Evolutionary conservation across 2,113 vertebrate species (phyloP).

Genomic region (Deroptyus accipitrinus): DNA sequence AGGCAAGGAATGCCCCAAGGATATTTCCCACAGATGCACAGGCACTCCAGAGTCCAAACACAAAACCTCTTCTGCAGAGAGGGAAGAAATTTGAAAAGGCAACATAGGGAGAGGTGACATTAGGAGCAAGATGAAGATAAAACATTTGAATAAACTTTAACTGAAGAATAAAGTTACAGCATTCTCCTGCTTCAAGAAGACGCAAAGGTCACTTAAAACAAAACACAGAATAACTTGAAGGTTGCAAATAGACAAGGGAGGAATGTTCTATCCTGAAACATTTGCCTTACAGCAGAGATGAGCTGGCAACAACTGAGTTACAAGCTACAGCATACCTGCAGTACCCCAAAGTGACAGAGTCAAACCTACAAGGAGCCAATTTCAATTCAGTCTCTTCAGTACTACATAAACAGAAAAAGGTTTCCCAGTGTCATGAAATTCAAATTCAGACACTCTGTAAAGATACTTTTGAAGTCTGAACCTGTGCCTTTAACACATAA

Average conservation of each 20-base stretch:
- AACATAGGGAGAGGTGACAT: fast-evolving
- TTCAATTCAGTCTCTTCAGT: neutral
- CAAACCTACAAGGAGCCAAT: neutral
- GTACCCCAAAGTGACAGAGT: neutral
- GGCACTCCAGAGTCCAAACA: slow-evolving; percentile 97
- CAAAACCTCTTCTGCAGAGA: slow-evolving; percentile 85
- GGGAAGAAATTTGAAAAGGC: neutral
- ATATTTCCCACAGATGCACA: slow-evolving; percentile 97
- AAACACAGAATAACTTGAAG: neutral
- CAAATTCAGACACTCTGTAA: neutral
- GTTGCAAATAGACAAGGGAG: neutral
- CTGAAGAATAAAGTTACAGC: neutral
- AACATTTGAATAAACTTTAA: neutral
- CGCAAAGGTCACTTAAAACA: neutral
- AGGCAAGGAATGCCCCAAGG: slow-evolving; percentile 91
- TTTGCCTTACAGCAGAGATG: neutral
- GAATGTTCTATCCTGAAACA: neutral
- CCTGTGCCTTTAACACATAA: neutral
- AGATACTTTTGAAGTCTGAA: neutral
- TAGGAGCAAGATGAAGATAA: neutral
- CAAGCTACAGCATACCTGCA: neutral
- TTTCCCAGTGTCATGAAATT: neutral
- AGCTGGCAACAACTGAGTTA: neutral
- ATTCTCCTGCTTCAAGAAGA: neutral
- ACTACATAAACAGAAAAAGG: neutral